Conservation (phyloP, 2,797 vertebrate species). For the Phataginus tetradactyla region DNA sequence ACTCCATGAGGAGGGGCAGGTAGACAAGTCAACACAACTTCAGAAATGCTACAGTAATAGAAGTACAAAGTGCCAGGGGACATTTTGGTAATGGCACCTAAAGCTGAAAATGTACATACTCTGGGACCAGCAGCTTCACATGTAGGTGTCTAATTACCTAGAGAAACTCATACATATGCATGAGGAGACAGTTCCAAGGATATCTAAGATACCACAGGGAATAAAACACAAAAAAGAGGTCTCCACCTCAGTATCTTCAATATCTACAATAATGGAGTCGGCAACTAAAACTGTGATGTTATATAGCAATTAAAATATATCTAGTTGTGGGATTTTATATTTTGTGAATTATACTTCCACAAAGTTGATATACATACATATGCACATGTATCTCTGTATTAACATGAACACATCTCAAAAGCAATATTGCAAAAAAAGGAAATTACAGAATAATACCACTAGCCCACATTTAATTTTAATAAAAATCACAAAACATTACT, state of each 20-base stretch:
- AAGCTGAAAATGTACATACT: not conserved
- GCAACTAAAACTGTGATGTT: not conserved
- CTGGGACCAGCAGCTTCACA: not conserved
- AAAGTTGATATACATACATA: not conserved
- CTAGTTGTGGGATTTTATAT: not conserved
- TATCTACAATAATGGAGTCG: not conserved
- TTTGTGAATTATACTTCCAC: constrained; percentile 9
- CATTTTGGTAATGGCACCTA: not conserved
- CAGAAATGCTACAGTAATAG: not conserved
- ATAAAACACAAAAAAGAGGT: not conserved
- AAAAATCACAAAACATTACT: not conserved
- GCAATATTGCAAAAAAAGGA: not conserved
- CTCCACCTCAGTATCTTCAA: not conserved
- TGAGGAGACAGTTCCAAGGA: not conserved
- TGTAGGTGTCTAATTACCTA: not conserved
- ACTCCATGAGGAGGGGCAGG: not conserved
- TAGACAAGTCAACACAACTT: not conserved
- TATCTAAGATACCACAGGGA: not conserved
- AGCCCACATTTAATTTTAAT: not conserved
- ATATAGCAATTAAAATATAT: not conserved
- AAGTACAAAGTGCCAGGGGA: not conserved
- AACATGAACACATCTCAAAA: constrained; percentile 3
- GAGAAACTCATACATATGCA: not conserved
- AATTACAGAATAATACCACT: not conserved
- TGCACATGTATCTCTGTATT: not conserved